A percentile compares a stretch with the other conserved stretches of the same genome.
Evolutionary conservation across 2,888 invertebrate species (phyloP).

Genomic region (Trachelus troglodyta): DNA sequence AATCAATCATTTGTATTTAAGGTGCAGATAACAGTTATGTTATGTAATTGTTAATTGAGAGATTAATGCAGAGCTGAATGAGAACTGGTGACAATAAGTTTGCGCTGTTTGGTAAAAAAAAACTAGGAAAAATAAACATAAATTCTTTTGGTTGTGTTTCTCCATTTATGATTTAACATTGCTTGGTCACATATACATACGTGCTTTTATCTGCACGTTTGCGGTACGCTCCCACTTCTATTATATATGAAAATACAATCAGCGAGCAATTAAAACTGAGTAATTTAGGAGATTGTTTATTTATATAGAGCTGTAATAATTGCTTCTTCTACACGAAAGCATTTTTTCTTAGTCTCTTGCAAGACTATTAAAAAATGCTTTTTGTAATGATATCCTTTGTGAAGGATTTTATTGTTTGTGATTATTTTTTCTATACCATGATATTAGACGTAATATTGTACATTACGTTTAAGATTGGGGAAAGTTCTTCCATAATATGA

Average conservation of each 20-base stretch:
- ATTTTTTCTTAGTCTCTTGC: background rate
- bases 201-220: background rate
- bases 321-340: background rate
- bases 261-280: background rate
- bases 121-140: background rate
- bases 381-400: background rate
- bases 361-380: background rate
- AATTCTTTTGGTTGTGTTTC: background rate
- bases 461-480: slow-evolving; percentile 25
- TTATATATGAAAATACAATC: background rate
- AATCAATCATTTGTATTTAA: background rate
- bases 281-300: background rate
- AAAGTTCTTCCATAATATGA: slow-evolving; percentile 15
- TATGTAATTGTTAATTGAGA: too few species aligned
- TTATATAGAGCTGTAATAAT: background rate
- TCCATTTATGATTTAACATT: background rate
- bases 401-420: slow-evolving; percentile 28
- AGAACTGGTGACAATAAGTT: background rate
- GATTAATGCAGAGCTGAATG: background rate
- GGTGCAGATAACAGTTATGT: background rate
- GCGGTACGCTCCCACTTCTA: background rate
- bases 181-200: background rate
- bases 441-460: slow-evolving; percentile 25
- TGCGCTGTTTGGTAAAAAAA: background rate
- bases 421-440: slow-evolving; percentile 22